Conservation (phyloP, 1,140 invertebrate genomes). For the Holcopasites calliopsidis region DNA sequence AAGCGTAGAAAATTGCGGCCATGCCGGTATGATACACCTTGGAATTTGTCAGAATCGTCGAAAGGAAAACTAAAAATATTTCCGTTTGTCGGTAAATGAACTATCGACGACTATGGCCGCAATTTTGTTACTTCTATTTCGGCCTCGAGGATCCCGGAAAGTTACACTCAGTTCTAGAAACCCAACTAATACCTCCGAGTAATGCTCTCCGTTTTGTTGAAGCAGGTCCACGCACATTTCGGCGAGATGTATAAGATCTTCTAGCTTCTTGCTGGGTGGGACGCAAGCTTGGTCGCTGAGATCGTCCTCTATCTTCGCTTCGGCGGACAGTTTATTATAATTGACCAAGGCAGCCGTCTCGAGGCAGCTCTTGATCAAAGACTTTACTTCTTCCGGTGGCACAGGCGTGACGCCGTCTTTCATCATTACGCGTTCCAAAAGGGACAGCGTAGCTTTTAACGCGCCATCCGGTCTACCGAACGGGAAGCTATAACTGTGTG, state of each 20-base stretch:
- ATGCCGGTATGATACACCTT: too few relatives aligned
- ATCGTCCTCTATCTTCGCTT: constrained; percentile 98
- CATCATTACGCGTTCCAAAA: constrained; percentile 98
- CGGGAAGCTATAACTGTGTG: constrained; percentile 94
- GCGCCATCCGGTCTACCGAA: constrained; percentile 99
- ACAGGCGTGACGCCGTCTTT: constrained; percentile 99
- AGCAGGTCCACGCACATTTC: constrained; percentile 98
- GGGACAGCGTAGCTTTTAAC: constrained; percentile 96
- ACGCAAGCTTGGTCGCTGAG: constrained; percentile 90
- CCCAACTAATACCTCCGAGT: constrained; percentile 95
- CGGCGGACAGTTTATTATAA: constrained; percentile 96
- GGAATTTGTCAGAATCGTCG: too few relatives aligned
- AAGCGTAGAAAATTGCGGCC: too few relatives aligned
- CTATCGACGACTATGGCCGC: too few relatives aligned
- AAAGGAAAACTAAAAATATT: too few relatives aligned
- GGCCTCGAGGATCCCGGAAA: too few relatives aligned
- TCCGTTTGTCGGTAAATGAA: too few relatives aligned
- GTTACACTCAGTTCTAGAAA: constrained; percentile 78
- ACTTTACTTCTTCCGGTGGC: constrained; percentile 96
- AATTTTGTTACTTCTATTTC: too few relatives aligned
- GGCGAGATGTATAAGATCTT: constrained; percentile 97
- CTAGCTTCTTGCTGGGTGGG: constrained; percentile 93
- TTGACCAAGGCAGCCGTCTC: constrained; percentile 99
- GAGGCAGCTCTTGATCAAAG: constrained; percentile 97
- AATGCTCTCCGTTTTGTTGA: constrained; percentile 99